Base-by-base conservation (phyloP, 30 jellyfish, hydroid and myxozoan species). In the Chrysaora quinquecirrha region DNA sequence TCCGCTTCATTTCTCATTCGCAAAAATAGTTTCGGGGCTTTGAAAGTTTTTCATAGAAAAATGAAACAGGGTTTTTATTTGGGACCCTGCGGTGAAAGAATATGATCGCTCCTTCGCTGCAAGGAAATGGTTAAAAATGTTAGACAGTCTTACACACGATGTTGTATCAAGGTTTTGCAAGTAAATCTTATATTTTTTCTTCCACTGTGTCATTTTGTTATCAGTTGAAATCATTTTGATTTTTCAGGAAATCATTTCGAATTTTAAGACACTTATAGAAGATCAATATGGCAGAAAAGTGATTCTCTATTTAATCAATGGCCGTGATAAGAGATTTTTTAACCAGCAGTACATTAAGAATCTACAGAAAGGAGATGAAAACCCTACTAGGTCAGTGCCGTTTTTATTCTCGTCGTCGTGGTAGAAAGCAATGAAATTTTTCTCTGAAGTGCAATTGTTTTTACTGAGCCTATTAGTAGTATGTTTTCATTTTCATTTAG, bases 261-360 rank as follows among this genome's bases (percentile, higher is more conserved):
- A 82, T 2, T 48, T 94, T 18, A 71, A 62, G 9, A 91, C 82
- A 30, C 24, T 94, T 52, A 69, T 87, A n/a, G 56, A 50, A 33
- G 80, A 94, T 66, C 97, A 89, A 54, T 94, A 88, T 62, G 97
- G 99, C 1, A 84, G 99, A 63, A 87, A 87, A 32, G 99, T 94
- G 67, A 20, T 94, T 7, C 80, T 94, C 64, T 94, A 94, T 65
- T 68, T 87, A 69, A 81, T 94, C 3, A 68, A 62, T 31, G 96
- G 94, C 11, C 96, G 99, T 23, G 34, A 65, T 29, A 70, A 71
- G 32, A 60, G 86, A n/a, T 87, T 69, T 65, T 94, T 87, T 70
- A 63, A 78, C 12, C 99, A 96, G 1, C 80, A 71, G 4, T n/a
- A 49, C 34, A 64, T 82, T 14, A 60, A 33, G 3, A 4, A 70